These are phyloP conservation scores for Tursiops truncatus DNA, from an alignment of 2,113 vertebrate species.

Conservation along the genomic window DNA sequence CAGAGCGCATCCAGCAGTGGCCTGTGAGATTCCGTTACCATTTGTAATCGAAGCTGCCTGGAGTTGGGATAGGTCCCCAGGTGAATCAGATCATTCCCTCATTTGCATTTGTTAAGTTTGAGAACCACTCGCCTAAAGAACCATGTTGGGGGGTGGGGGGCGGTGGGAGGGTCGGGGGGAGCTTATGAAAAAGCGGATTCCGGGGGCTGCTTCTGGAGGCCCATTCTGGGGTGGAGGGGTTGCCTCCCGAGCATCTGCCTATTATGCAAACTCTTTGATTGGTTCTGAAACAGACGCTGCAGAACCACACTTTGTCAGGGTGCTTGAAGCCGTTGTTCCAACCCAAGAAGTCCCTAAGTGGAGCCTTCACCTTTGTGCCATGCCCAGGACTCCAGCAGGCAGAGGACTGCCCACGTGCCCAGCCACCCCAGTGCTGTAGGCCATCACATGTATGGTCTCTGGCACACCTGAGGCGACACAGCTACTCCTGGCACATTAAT, in stretches of 20 bases:
- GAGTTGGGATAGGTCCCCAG: no score
- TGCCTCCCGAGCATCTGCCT: not conserved
- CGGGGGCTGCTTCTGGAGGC: not conserved
- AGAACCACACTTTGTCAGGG: no score
- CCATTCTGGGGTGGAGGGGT: not conserved
- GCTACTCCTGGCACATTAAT: not conserved
- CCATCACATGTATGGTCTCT: not conserved
- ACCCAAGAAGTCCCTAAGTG: accelerated
- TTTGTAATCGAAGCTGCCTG: not conserved
- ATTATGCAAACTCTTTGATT: not conserved
- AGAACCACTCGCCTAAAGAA: not conserved
- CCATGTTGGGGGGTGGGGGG: accelerated
- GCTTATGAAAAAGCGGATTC: not conserved
- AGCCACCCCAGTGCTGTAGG: not conserved
- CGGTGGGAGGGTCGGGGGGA: not conserved
- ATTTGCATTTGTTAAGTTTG: not conserved
- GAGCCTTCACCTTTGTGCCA: not conserved
- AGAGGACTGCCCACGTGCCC: no score
- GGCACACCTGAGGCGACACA: not conserved
- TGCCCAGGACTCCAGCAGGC: not conserved
- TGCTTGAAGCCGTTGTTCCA: not conserved
- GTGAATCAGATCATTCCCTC: not conserved
- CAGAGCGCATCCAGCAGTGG: not conserved
- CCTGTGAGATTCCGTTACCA: not conserved
- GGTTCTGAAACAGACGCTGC: not conserved